phyloP scores from a whole-genome alignment of 2,888 invertebrate genomes.

The Conops quadrifasciatus region DNA sequence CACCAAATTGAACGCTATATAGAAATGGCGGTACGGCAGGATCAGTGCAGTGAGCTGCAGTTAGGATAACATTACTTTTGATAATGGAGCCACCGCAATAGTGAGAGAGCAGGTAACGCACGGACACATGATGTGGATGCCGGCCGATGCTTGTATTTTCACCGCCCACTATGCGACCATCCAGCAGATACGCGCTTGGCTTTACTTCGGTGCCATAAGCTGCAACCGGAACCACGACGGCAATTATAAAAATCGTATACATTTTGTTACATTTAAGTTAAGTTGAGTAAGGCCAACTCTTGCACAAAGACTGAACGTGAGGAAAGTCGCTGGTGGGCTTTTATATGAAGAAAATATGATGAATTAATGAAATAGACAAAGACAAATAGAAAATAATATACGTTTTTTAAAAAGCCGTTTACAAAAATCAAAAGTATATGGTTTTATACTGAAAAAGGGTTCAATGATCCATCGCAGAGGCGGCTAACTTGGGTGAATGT shows the following conservation, averaged over 20 bases:
- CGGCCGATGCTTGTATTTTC: conserved; percentile 35
- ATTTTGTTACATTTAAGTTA: neutral
- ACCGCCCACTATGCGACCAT: conserved; percentile 46
- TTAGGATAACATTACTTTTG: conserved; percentile 48
- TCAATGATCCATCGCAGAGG: too few species aligned
- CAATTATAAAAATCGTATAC: neutral
- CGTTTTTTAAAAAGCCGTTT: too few species aligned
- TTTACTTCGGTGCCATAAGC: conserved; percentile 19
- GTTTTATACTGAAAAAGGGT: too few species aligned
- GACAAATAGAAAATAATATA: too few species aligned
- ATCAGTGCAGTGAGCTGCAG: conserved; percentile 53
- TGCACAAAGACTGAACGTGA: too few species aligned
- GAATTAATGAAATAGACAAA: too few species aligned
- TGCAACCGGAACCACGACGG: neutral
- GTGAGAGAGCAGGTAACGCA: conserved; percentile 34
- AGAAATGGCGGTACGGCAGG: neutral
- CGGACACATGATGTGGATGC: conserved; percentile 42
- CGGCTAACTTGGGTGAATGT: too few species aligned
- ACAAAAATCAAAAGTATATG: too few species aligned
- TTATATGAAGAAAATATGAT: too few species aligned
- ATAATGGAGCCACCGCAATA: conserved; percentile 55
- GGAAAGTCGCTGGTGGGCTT: too few species aligned
- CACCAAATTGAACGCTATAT: conserved; percentile 39
- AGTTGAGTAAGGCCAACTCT: neutral
- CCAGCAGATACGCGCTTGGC: conserved; percentile 21